Evolutionary conservation across 2,888 invertebrate genomes (phyloP), one percentile per base, ranked within the genome.

Genomic region (Isotomurus palustris): DNA sequence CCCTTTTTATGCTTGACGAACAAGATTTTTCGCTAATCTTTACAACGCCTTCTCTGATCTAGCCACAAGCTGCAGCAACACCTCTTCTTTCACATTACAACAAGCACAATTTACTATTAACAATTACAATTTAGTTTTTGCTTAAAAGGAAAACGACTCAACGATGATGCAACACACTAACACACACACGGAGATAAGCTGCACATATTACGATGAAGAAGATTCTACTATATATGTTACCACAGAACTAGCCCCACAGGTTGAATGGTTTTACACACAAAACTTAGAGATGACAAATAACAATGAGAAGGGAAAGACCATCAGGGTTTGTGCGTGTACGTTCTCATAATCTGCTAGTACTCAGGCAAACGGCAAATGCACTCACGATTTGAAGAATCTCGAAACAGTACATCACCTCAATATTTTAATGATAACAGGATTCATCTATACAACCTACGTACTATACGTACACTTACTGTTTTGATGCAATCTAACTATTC

Each of bases 61-160:
- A 43, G 43, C 43, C 6, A 43, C 43, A 21, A 14, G 17, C 40
- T n/a, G 19, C 17, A 50, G 38, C 50, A 50, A 50, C 50, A 50
- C 50, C 50, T 50, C 28, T 27, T 28, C 29, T 21, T 49, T 50
- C 40, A 32, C 36, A 50, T 50, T 50, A 50, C 50, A 50, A 50
- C 50, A 50, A 50, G 36, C 22, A 50, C 50, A 40, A 50, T 49
- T 49, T 49, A 49, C 48, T 38, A 40, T 25, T 29, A 14, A 22
- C 50, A 50, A 50, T 50, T 50, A 50, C 36, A 50, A n/a, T 36
- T 8, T 40, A 50, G 21, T 25, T 27, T 45, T 28, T 49, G 32
- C 14, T 49, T 8, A 38, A 8, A 19, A 19, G 38, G 38, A 38
- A 17, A n/a, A 38, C 38, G 19, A 21, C 4, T 22, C 22, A 8